Conservation (phyloP, 35 echinoderm and acorn worm genomes). For the Anneissia japonica region DNA sequence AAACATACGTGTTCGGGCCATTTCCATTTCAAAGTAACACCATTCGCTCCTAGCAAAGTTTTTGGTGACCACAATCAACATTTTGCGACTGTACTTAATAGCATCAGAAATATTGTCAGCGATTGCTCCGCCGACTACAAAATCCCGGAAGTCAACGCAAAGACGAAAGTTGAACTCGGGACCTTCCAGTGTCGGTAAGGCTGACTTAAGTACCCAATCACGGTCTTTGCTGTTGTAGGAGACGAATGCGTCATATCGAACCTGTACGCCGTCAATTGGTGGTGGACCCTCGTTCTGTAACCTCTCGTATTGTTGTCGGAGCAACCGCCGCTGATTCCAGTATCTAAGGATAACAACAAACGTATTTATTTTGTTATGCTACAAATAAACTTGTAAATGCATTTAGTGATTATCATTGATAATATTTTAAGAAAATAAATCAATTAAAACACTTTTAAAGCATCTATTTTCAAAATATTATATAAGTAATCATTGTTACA, state of each 20-base stretch:
- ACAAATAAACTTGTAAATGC: too few species aligned
- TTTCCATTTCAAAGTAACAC: conserved; percentile 68
- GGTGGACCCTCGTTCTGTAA: not conserved
- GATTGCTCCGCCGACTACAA: conserved; percentile 49
- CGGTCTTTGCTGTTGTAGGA: conserved; percentile 62
- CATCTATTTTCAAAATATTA: too few species aligned
- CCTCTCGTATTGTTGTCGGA: not conserved
- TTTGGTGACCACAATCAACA: conserved; percentile 36
- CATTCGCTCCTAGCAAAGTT: conserved; percentile 69
- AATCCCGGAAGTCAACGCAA: conserved; percentile 51
- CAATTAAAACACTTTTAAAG: too few species aligned
- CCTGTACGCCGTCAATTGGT: not conserved
- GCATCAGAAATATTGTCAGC: conserved; percentile 49
- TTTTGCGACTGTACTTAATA: conserved; percentile 41
- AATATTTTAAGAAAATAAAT: too few species aligned
- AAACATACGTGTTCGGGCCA: not conserved
- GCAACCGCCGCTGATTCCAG: not conserved
- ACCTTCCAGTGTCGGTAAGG: conserved; percentile 41
- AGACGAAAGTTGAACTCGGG: not conserved
- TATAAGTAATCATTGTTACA: too few species aligned
- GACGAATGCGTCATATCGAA: conserved; percentile 47
- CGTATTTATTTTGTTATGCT: too few species aligned
- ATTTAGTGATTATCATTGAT: too few species aligned
- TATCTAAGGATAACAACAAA: not conserved
- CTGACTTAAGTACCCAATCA: conserved; percentile 33